Conservation (phyloP, 2,113 vertebrate species). For the Phalacrocorax aristotelis region DNA sequence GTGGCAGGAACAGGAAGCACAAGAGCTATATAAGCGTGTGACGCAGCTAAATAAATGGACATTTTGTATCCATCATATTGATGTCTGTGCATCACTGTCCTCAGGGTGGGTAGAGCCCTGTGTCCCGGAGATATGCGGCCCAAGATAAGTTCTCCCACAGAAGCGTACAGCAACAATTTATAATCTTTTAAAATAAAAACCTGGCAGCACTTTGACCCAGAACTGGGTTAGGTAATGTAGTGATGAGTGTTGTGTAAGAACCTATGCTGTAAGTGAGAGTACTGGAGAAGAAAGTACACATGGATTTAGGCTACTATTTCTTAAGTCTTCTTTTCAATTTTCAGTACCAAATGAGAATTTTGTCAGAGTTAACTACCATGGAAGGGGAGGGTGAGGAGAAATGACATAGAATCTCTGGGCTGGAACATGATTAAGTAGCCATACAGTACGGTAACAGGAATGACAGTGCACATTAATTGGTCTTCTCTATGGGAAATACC, state of each 20-base stretch:
- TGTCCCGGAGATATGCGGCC: too few species aligned
- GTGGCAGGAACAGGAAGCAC: too few species aligned
- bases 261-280: background rate
- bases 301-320: background rate
- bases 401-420: constrained; percentile 4
- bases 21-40: too few species aligned
- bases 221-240: background rate
- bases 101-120: too few species aligned
- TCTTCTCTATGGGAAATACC: constrained; percentile 25
- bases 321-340: constrained; percentile 16
- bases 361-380: background rate
- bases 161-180: background rate
- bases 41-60: too few species aligned
- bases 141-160: too few species aligned
- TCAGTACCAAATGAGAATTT: constrained; percentile 1
- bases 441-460: background rate
- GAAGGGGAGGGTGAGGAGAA: background rate
- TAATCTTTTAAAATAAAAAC: background rate
- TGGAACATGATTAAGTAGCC: constrained; percentile 41
- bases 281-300: background rate
- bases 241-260: background rate
- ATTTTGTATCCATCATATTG: too few species aligned
- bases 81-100: too few species aligned
- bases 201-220: background rate
- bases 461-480: background rate